Base-by-base conservation (phyloP, 2,888 invertebrate genomes). In the Formica aserva region DNA sequence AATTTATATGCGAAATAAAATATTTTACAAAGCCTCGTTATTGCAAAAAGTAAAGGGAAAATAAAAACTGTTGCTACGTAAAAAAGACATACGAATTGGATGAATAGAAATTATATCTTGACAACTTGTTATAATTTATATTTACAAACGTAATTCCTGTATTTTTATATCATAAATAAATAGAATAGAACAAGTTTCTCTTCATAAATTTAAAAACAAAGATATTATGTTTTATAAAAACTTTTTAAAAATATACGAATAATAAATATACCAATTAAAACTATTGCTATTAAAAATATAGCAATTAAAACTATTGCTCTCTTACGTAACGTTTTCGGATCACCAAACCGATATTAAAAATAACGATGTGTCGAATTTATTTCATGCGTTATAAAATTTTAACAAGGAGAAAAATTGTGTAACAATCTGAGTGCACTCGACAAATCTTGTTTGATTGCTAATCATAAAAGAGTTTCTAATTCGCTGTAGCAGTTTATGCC, bases 381-480 rank as follows among this genome's bases (percentile, higher is more conserved):
- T 63, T 35, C 22, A 5, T 3, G 6, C 11, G 11, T 76, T 35
- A 52, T 18, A 32, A 22, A 32, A 22, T 38, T 18, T 11, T n/a
- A 52, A 55, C 13, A 15, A 57, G 3, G 11, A 69, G 6, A 69
- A 13, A 60, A 69, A 32, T 35, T 35, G 5, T 35, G 5, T 22
- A 35, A 8, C 26, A 80, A 45, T 60, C 13, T 13, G 32, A 69
- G 60, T 45, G 48, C 22, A 35, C 32, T 41, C 15, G 22, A n/a
- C 26, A 76, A 55, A 45, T 32, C 15, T 60, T 15, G 18, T 38
- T 62, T 22, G 35, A 80, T 22, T 71, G 26, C 9, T 32, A 38
- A 52, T 0, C 8, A 35, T 35, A 15, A 35, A 80, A 71, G 9
- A 26, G 26, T 72, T 72, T 71, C 66, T 65, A 76, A 76, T 76